phyloP scores from a whole-genome alignment of 2,113 vertebrate genomes.

The Syrmaticus mikado region DNA sequence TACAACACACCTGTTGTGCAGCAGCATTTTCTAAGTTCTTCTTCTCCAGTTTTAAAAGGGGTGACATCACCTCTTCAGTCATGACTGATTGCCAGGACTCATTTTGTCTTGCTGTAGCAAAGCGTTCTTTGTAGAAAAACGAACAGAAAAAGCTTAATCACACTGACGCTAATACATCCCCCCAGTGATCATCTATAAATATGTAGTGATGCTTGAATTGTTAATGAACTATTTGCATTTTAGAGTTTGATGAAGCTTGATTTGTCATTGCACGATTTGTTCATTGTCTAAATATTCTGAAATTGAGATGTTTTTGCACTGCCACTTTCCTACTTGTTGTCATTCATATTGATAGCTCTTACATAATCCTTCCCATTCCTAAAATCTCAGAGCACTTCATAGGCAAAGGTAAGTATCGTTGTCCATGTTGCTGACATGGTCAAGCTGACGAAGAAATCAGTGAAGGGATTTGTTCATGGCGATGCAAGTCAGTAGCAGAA shows the following conservation, averaged over 20 bases:
- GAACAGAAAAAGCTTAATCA: slow-evolving; percentile 18
- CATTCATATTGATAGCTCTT: slow-evolving; percentile 10
- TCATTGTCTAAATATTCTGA: slow-evolving; percentile 34
- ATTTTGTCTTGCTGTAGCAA: not conserved
- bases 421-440: not conserved
- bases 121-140: not conserved
- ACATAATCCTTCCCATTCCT: not conserved
- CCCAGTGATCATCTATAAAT: slow-evolving; percentile 33
- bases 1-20: not conserved
- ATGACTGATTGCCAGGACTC: not conserved
- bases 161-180: not conserved
- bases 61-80: not conserved
- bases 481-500: not conserved
- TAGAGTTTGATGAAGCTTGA: slow-evolving; percentile 36
- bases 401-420: not conserved
- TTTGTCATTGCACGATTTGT: slow-evolving; percentile 29
- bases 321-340: not conserved
- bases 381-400: slow-evolving; percentile 7
- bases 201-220: slow-evolving; percentile 23
- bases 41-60: not conserved
- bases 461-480: slow-evolving; percentile 1
- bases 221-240: slow-evolving; percentile 56
- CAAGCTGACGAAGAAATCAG: not conserved
- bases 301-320: not conserved
- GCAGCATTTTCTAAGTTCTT: not conserved